Evolutionary conservation across 2,888 invertebrate species (phyloP).

Genomic region (Hypselothyrea guttata): DNA sequence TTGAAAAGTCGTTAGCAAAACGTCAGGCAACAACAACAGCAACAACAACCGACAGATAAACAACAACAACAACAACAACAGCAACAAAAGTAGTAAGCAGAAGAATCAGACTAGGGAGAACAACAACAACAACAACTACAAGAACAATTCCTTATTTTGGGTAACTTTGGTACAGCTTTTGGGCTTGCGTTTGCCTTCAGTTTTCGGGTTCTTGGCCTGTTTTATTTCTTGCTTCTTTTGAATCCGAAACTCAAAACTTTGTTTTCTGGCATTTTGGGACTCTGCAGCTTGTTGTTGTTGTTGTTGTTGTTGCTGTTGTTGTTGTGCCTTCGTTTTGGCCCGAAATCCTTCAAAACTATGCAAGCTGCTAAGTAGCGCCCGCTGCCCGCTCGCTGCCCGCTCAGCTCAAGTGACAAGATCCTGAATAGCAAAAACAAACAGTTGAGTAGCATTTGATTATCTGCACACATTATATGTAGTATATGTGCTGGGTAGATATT

Average conservation of each 20-base stretch:
- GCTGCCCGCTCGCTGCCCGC: too few species aligned
- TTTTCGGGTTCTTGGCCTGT: not conserved
- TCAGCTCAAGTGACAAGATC: constrained; percentile 7
- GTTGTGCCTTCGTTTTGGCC: constrained; percentile 5
- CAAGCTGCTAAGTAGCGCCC: constrained; percentile 1
- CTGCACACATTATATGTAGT: too few species aligned
- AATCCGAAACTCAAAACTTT: not conserved
- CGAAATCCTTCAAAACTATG: constrained; percentile 6
- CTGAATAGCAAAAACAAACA: too few species aligned
- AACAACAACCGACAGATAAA: constrained; percentile 3
- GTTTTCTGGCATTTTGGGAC: not conserved
- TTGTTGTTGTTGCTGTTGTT: not conserved
- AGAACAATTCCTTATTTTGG: too few species aligned
- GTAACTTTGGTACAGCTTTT: not conserved
- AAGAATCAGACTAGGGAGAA: too few species aligned
- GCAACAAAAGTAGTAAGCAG: not conserved
- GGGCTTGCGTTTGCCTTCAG: not conserved
- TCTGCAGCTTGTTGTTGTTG: constrained; percentile 3
- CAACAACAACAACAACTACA: too few species aligned
- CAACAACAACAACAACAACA: constrained; percentile 7
- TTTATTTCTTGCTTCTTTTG: too few species aligned
- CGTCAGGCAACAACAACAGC: constrained; percentile 59
- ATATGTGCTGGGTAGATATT: too few species aligned
- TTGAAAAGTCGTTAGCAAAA: constrained; percentile 77
- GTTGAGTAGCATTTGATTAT: too few species aligned